Percentiles rank a stretch among this genome's conserved stretches.
Conservation (phyloP, 2,888 invertebrate genomes). For the Nomada flava region DNA sequence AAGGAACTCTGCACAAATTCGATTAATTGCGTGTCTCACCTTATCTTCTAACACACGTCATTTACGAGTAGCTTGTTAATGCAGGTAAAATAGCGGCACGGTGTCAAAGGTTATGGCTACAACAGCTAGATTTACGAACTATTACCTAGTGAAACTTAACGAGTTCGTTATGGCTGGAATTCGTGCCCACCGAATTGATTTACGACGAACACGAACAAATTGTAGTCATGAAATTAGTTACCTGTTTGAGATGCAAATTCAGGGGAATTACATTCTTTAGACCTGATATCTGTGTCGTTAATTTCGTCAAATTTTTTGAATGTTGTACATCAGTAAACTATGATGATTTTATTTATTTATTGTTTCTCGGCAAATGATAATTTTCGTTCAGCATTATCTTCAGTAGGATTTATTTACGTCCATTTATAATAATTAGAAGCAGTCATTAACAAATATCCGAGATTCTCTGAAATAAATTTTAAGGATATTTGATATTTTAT, state of each 20-base stretch:
- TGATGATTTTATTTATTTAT: neutral
- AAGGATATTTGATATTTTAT: too few relatives aligned
- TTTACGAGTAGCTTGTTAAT: constrained; percentile 9
- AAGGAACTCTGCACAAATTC: neutral
- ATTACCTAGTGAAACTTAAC: constrained; percentile 36
- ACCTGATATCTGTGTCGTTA: neutral
- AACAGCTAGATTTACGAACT: constrained; percentile 31
- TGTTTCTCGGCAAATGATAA: neutral
- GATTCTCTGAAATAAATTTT: too few relatives aligned
- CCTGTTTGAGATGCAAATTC: neutral
- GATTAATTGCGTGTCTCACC: neutral
- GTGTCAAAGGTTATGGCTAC: constrained; percentile 32
- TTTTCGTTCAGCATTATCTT: too few relatives aligned
- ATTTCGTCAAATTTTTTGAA: neutral
- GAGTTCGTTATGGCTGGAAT: constrained; percentile 34
- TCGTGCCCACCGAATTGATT: constrained; percentile 26
- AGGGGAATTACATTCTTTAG: neutral
- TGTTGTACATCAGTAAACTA: neutral
- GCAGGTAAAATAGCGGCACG: constrained; percentile 9
- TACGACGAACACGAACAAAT: constrained; percentile 33
- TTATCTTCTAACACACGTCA: neutral
- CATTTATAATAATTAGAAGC: too few relatives aligned
- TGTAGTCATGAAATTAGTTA: constrained; percentile 25
- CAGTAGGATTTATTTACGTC: too few relatives aligned
- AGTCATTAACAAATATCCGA: too few relatives aligned